Percentiles rank a stretch among this genome's conserved stretches.
These are phyloP conservation scores for Tinea trinotella DNA, from an alignment of 2,888 invertebrate species.

Conservation along the genomic window DNA sequence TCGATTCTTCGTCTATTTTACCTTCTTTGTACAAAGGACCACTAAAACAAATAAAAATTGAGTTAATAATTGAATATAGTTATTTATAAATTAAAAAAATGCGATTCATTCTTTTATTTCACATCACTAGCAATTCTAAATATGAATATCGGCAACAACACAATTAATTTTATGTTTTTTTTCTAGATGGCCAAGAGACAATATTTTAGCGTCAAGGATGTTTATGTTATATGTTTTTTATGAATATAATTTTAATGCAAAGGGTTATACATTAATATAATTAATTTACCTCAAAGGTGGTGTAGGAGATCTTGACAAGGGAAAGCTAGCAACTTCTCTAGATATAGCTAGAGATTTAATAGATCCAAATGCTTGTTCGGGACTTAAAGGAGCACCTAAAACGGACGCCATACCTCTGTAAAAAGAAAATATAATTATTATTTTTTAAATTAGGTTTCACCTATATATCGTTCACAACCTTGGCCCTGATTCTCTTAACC, in stretches of 20 bases:
- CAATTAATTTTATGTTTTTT: no score
- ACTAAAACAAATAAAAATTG: slow-evolving; percentile 34
- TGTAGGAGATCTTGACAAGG: slow-evolving; percentile 81
- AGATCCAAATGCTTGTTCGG: slow-evolving; percentile 82
- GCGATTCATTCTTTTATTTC: background rate
- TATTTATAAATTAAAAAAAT: background rate
- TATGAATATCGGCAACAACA: background rate
- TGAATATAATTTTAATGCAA: background rate
- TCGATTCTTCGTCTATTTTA: slow-evolving; percentile 45
- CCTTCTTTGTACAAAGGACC: slow-evolving; percentile 63
- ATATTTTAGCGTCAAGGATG: no score
- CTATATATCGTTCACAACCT: no score
- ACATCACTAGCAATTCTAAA: no score
- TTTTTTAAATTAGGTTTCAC: no score
- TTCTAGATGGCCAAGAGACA: no score
- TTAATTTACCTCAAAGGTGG: slow-evolving; percentile 71
- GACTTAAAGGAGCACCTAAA: slow-evolving; percentile 77
- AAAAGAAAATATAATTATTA: slow-evolving; percentile 25
- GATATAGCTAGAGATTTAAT: slow-evolving; percentile 81
- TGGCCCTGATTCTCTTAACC: no score
- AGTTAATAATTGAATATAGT: background rate
- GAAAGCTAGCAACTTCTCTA: slow-evolving; percentile 83
- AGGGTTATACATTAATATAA: background rate
- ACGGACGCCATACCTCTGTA: slow-evolving; percentile 78
- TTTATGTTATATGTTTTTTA: background rate